Percentiles rank a stretch among this genome's conserved stretches.
Evolutionary conservation across 2,888 invertebrate species (phyloP).

Genomic region (Gnatocerus cornutus): DNA sequence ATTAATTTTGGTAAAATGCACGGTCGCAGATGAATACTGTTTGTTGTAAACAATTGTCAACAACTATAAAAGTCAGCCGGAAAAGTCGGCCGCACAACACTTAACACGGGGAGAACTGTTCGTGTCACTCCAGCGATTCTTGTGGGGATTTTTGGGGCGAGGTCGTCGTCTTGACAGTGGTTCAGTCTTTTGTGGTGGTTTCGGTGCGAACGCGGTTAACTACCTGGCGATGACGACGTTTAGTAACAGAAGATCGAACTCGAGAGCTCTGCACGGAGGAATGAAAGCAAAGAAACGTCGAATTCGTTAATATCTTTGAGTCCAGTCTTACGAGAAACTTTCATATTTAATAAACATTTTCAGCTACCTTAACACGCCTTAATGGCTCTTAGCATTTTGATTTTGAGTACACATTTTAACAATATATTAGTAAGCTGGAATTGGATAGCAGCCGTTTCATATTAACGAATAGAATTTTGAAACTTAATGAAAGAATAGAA

Average conservation of each 20-base stretch:
- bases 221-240: conserved; percentile 40
- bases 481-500: too few species aligned
- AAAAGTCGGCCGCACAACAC: conserved; percentile 64
- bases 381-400: too few species aligned
- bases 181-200: conserved; percentile 55
- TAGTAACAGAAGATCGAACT: conserved; percentile 17
- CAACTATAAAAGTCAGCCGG: conserved; percentile 65
- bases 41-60: conserved; percentile 61
- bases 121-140: conserved; percentile 27
- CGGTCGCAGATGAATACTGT: conserved; percentile 55
- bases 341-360: too few species aligned
- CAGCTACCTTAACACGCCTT: too few species aligned
- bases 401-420: too few species aligned
- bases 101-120: conserved; percentile 59
- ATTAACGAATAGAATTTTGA: too few species aligned
- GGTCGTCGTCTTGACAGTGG: conserved; percentile 51
- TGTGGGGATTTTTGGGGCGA: conserved; percentile 43
- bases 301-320: too few species aligned
- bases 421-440: too few species aligned
- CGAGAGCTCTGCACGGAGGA: conserved; percentile 1
- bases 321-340: too few species aligned
- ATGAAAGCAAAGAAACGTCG: neutral
- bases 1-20: conserved; percentile 53
- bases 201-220: conserved; percentile 33
- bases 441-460: too few species aligned